A percentile compares a stretch with the other conserved stretches of the same genome.
Conservation (phyloP, 1,140 invertebrate species). For the Drosophila orena region DNA sequence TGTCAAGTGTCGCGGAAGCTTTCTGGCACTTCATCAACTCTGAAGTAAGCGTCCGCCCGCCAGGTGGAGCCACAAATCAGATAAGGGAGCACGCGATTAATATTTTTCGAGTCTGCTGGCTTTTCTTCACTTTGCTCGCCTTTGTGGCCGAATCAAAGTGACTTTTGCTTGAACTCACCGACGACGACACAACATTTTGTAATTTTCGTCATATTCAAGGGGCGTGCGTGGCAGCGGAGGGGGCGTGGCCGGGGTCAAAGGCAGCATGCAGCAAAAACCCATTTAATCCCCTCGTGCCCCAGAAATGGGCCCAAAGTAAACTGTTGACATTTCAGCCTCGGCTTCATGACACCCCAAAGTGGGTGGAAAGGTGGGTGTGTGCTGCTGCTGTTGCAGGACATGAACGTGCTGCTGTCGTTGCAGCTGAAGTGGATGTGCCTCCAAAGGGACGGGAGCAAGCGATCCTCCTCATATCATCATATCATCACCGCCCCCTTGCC, state of each 20-base stretch:
- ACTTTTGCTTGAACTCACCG: slow-evolving; percentile 67
- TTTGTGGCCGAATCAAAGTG: slow-evolving; percentile 51
- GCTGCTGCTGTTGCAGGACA: slow-evolving; percentile 49
- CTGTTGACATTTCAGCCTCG: slow-evolving; percentile 78
- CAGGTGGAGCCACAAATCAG: slow-evolving; percentile 64
- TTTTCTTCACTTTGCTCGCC: slow-evolving; percentile 2
- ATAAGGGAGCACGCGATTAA: slow-evolving; percentile 62
- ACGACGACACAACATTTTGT: slow-evolving; percentile 49
- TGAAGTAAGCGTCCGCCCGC: slow-evolving; percentile 28
- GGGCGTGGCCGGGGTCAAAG: slow-evolving; percentile 37
- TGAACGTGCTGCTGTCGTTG: slow-evolving; percentile 55
- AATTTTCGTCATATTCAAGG: slow-evolving; percentile 65
- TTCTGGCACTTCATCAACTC: slow-evolving; percentile 79
- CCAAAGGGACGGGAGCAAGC: slow-evolving; percentile 58
- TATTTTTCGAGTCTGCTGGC: slow-evolving; percentile 24
- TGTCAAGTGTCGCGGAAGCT: slow-evolving; percentile 76
- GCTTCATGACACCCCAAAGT: slow-evolving; percentile 55
- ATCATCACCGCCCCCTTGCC: background rate
- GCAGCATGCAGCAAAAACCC: slow-evolving; percentile 59
- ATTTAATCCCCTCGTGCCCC: slow-evolving; percentile 71
- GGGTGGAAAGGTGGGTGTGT: background rate
- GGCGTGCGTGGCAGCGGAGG: background rate
- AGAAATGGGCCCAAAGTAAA: slow-evolving; percentile 78
- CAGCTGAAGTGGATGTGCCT: slow-evolving; percentile 61
- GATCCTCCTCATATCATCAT: background rate